Evolutionary conservation across 2,113 vertebrate species (phyloP).

Genomic region (Vicugna pacos): DNA sequence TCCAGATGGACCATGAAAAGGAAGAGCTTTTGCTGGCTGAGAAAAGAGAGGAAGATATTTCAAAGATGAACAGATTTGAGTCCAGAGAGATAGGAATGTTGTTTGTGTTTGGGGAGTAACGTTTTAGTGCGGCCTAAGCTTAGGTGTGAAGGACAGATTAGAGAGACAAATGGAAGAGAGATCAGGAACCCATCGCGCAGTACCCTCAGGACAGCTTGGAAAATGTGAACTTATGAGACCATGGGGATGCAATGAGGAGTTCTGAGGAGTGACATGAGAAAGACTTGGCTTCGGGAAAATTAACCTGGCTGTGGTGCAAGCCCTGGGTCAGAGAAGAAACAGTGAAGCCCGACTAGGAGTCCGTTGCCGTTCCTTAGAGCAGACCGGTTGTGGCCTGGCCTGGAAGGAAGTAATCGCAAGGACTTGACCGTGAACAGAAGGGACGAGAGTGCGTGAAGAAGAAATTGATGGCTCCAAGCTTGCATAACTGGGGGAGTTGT

Average conservation of each 20-base stretch:
- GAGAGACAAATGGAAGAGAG: not conserved
- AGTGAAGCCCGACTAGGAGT: fast-evolving
- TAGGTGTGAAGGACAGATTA: not conserved
- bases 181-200: not conserved
- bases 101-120: not conserved
- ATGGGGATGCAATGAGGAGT: not conserved
- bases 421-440: not conserved
- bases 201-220: no score
- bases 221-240: not conserved
- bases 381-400: not conserved
- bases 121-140: not conserved
- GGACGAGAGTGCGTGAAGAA: not conserved
- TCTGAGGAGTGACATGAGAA: not conserved
- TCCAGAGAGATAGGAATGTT: not conserved
- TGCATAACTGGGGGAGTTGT: not conserved
- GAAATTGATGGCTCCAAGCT: not conserved
- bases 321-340: not conserved
- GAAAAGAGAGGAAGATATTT: not conserved
- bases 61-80: not conserved
- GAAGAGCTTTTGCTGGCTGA: not conserved
- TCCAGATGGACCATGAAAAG: not conserved
- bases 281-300: not conserved
- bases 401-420: not conserved
- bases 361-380: not conserved
- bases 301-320: no score